Evolutionary conservation across 64 coral and sea anemone genomes (phyloP).

Genomic region (Actinia tenebrosa): DNA sequence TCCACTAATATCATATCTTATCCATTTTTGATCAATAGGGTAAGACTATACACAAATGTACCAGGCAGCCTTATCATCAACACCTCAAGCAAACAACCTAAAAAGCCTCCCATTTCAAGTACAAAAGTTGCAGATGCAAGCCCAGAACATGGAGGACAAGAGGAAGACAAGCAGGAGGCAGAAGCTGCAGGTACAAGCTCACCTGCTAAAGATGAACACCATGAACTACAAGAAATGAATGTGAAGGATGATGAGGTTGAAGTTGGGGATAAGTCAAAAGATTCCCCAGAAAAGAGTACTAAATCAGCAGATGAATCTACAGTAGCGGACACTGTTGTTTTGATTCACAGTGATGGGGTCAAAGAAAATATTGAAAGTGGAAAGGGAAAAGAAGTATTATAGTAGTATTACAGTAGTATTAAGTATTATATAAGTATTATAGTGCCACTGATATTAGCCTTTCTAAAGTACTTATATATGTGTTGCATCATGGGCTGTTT

Average conservation of each 20-base stretch:
- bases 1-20: background rate
- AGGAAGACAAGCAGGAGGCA: background rate
- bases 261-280: background rate
- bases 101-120: conserved; percentile 42
- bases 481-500: no score
- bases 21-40: conserved; percentile 13
- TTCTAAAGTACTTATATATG: no score
- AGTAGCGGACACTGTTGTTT: background rate
- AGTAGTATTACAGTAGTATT: background rate
- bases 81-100: conserved; percentile 51
- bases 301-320: background rate
- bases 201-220: background rate
- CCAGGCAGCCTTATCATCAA: conserved; percentile 59
- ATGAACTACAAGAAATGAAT: background rate
- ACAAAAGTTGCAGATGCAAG: conserved; percentile 29
- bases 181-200: conserved; percentile 11
- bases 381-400: background rate
- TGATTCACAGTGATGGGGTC: background rate
- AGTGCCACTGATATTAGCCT: no score
- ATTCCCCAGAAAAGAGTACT: background rate
- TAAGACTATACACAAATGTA: conserved; percentile 57
- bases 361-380: background rate
- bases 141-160: background rate
- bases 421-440: no score
- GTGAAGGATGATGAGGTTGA: background rate